Conservation (phyloP, 1,140 invertebrate genomes). For the Tigriopus japonicus region DNA sequence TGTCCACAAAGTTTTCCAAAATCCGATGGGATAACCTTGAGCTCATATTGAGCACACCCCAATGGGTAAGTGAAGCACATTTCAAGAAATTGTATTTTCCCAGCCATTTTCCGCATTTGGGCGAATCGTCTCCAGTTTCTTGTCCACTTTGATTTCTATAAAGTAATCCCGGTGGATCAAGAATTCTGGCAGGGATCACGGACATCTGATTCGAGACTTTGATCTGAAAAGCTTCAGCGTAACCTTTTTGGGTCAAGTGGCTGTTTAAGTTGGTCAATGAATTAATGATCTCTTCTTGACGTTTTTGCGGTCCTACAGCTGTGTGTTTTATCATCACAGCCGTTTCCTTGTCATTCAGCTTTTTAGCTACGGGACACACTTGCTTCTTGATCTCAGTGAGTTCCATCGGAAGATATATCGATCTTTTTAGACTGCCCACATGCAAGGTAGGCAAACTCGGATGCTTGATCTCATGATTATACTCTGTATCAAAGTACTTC, state of each 20-base stretch:
- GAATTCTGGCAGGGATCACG: not conserved
- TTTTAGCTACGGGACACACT: not conserved
- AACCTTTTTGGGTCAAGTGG: not conserved
- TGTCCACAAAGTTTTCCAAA: not conserved
- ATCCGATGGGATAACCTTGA: no score
- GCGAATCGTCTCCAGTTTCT: not conserved
- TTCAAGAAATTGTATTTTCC: not conserved
- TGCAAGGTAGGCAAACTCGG: slow-evolving; percentile 6
- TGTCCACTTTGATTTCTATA: no score
- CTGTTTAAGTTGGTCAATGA: not conserved
- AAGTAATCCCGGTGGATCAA: not conserved
- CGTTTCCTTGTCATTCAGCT: not conserved
- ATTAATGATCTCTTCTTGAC: not conserved
- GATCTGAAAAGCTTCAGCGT: not conserved
- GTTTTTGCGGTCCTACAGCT: not conserved
- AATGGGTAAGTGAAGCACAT: not conserved
- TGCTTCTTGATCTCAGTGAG: slow-evolving; percentile 2
- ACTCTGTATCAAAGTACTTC: not conserved
- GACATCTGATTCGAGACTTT: not conserved
- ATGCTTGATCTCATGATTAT: not conserved
- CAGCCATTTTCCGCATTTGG: not conserved
- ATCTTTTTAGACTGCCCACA: not conserved
- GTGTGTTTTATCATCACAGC: not conserved
- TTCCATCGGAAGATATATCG: slow-evolving; percentile 11
- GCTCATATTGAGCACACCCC: not conserved